Conservation (phyloP, 2,797 vertebrate species). For the Hippopotamyrus pictus region DNA sequence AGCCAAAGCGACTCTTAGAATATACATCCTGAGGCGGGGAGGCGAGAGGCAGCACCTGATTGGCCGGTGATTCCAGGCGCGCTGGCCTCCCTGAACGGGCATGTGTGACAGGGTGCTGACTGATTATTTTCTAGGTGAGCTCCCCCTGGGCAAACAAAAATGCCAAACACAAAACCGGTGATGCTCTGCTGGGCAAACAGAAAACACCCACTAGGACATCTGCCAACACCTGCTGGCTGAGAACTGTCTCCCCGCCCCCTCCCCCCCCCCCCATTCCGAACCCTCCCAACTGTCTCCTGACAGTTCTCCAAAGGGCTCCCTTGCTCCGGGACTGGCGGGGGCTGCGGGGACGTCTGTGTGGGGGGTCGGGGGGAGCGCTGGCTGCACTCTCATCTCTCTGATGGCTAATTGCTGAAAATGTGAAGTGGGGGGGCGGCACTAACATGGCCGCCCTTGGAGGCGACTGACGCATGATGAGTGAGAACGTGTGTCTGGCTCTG, state of each 20-base stretch:
- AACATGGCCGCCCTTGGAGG: background rate
- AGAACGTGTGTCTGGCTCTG: background rate
- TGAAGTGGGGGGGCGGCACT: background rate
- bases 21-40: background rate
- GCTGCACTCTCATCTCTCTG: background rate
- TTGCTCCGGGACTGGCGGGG: conserved; percentile 2
- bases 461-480: background rate
- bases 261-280: background rate
- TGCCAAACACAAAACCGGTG: background rate
- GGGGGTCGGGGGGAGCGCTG: background rate
- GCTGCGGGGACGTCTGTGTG: background rate
- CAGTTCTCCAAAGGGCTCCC: conserved; percentile 9
- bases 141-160: background rate
- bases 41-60: background rate
- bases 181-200: background rate
- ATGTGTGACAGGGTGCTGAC: background rate
- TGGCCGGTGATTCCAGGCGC: background rate
- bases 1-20: background rate
- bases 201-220: background rate
- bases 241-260: background rate
- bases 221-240: conserved; percentile 2
- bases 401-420: conserved; percentile 22
- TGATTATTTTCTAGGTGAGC: conserved; percentile 4
- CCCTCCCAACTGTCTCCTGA: conserved; percentile 15
- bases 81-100: background rate